These are phyloP conservation scores for Dione vanillae DNA, from an alignment of 2,888 invertebrate genomes.

Conservation along the genomic window DNA sequence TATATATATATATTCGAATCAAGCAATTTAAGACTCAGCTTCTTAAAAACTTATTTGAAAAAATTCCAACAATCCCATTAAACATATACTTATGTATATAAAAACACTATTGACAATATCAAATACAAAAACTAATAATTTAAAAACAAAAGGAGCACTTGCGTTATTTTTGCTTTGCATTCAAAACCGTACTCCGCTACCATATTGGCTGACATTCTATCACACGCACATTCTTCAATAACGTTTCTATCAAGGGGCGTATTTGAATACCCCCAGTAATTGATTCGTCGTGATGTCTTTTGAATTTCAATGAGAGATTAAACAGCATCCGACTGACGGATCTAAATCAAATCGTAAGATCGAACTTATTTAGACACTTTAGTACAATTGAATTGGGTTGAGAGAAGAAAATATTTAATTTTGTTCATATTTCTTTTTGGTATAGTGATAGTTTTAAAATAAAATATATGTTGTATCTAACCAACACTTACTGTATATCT, in stretches of 20 bases:
- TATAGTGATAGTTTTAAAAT: no score
- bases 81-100: not conserved
- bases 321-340: conserved; percentile 64
- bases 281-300: conserved; percentile 74
- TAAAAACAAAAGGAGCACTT: not conserved
- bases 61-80: no score
- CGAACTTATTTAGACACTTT: conserved; percentile 23
- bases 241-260: conserved; percentile 77
- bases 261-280: conserved; percentile 78
- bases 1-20: no score
- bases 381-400: conserved; percentile 4
- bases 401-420: not conserved
- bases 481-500: no score
- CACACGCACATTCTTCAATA: conserved; percentile 81
- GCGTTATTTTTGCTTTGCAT: conserved; percentile 22
- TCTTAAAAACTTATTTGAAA: no score
- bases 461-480: no score
- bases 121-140: not conserved
- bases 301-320: conserved; percentile 82
- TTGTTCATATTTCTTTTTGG: not conserved
- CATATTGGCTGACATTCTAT: conserved; percentile 78
- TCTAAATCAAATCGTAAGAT: conserved; percentile 46
- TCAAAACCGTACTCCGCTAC: conserved; percentile 3
- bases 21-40: no score
- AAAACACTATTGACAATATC: not conserved